Evolutionary conservation across 2,113 vertebrate species (phyloP), one percentile per base, ranked within the genome.

Genomic region (Engraulis encrasicolus): DNA sequence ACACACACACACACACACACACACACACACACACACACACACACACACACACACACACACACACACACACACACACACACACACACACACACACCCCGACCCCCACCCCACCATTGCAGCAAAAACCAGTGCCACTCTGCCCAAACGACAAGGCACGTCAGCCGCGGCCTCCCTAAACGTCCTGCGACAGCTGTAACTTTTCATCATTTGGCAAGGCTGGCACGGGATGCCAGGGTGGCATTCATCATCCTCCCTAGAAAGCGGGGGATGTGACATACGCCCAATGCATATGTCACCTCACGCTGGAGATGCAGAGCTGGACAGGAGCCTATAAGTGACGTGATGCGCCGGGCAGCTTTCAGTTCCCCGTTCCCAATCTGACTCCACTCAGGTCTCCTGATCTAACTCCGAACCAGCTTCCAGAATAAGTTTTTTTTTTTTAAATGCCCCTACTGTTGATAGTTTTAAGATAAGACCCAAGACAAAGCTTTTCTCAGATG

Each of bases 221-320:
- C 85, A 93, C 91, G 78, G 86, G 91, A 91, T 94, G 90, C 89
- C 89, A 89, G 88, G 89, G 92, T 93, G 93, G 92, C 92, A 95
- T 96, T 94, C 85, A 94, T 96, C 94, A 95, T 94, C n/a, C n/a
- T n/a, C 91, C 92, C 92, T 91, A 90, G 66, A 93, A 94, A 94
- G 89, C 91, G 93, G 85, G 80, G 86, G 79, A 17, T 83, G 90
- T 86, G 92, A 90, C 87, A 91, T 82, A 19, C 81, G 79, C 80
- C 90, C 93, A 92, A 91, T 92, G 94, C 91, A 92, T 84, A 90
- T 93, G 89, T 93, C 91, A 92, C 89, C 92, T 92, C 92, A 91
- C 78, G 93, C 91, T 89, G 89, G 90, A n/a, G 87, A 91, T 88
- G 88, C 89, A 87, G 82, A 90, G 90, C 86, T 95, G 89, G 71